These are phyloP conservation scores for Drosophila gunungcola DNA, from an alignment of 1,140 invertebrate species.

Conservation along the genomic window DNA sequence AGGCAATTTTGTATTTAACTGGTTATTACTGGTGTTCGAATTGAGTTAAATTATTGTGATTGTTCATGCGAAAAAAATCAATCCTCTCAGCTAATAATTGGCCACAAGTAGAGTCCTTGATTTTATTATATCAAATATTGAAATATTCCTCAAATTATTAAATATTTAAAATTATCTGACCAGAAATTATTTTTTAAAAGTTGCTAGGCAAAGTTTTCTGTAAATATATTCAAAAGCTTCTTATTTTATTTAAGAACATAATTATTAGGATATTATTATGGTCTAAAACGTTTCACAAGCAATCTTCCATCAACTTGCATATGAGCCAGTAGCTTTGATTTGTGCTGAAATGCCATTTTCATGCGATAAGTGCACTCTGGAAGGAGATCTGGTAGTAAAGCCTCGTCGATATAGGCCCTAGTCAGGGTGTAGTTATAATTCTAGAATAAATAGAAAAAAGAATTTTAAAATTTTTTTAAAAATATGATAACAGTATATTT, in stretches of 20 bases:
- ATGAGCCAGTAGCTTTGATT: conserved; percentile 40
- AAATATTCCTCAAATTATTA: background rate
- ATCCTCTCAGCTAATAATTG: too few relatives aligned
- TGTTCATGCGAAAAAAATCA: background rate
- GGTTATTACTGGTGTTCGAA: background rate
- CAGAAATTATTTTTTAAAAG: too few relatives aligned
- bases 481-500: too few relatives aligned
- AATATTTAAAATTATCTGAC: too few relatives aligned
- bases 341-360: conserved; percentile 31
- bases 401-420: conserved; percentile 54
- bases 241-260: conserved; percentile 7
- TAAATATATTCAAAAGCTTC: background rate
- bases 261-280: background rate
- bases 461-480: too few relatives aligned
- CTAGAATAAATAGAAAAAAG: conserved; percentile 11
- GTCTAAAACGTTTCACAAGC: background rate
- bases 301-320: conserved; percentile 44
- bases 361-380: conserved; percentile 56
- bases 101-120: background rate
- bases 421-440: conserved; percentile 56
- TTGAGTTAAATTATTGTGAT: background rate
- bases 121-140: background rate
- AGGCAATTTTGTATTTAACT: background rate
- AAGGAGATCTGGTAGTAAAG: conserved; percentile 38
- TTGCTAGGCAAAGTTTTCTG: too few relatives aligned